Evolutionary conservation across 2,888 invertebrate species (phyloP).

Genomic region (Tetragonisca angustula): DNA sequence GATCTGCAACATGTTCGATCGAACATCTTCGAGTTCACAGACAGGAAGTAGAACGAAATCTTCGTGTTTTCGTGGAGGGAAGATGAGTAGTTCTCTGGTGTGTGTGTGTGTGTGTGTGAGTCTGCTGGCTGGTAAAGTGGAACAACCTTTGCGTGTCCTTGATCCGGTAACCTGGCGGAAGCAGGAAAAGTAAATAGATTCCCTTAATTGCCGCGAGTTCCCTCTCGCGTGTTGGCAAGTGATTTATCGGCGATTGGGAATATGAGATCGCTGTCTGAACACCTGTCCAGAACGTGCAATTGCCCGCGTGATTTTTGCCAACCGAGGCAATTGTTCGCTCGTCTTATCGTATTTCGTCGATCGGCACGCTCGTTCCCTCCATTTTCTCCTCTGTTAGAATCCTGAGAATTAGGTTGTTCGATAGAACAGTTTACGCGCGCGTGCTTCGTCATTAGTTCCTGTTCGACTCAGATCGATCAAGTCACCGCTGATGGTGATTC

Average conservation of each 20-base stretch:
- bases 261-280: background rate
- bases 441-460: conserved; percentile 2
- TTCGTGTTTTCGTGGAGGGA: background rate
- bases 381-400: background rate
- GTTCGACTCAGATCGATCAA: background rate
- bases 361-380: background rate
- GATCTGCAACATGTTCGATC: background rate
- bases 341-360: background rate
- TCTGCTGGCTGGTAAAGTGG: conserved; percentile 58
- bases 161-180: conserved; percentile 59
- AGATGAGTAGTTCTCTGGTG: conserved; percentile 10
- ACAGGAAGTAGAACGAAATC: background rate
- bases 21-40: background rate
- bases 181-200: conserved; percentile 68
- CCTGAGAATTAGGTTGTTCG: conserved; percentile 24
- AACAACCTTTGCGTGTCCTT: conserved; percentile 70
- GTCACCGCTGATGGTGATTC: background rate
- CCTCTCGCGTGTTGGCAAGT: conserved; percentile 54
- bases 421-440: background rate
- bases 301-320: background rate
- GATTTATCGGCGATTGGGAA: conserved; percentile 12
- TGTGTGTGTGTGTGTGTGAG: background rate
- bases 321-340: background rate
- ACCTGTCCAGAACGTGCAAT: background rate
- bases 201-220: conserved; percentile 44